Evolutionary conservation across 2,797 vertebrate species (phyloP), one percentile per base, ranked within the genome.

Genomic region (Sebastes cheni): DNA sequence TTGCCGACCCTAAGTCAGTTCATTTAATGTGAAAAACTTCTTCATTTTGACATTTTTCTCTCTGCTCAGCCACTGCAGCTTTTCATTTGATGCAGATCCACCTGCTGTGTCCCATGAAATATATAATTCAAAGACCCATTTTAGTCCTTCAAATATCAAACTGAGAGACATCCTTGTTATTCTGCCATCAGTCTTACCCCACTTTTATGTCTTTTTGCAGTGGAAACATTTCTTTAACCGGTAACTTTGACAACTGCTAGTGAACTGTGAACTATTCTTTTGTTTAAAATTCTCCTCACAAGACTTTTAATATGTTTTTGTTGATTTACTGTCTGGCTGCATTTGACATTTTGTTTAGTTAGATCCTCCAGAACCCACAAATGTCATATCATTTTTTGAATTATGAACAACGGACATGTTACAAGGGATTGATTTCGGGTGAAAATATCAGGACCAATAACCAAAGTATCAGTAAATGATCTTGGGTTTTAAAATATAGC

Each of bases 51-150:
- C 77, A 75, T 76, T 77, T 46, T 88, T 81, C 23, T 52, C 10
- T 73, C 23, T 58, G 30, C 67, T 72, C 59, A 42, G 50, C 20
- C 42, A 39, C 64, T 52, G 75, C 22, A 50, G 62, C n/a, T 30
- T 82, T 77, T 68, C 39, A 71, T 67, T 70, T 65, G 67, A 62
- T 32, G 69, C 69, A 67, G 46, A 80, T 39, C 54, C 67, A 59
- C 69, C 61, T 27, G 67, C 68, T 73, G 71, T 73, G 30, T 80
- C 55, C 67, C 62, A 72, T 75, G 67, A 85, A 82, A 81, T 72
- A 36, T 80, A 66, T 56, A 71, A 82, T 76, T 79, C 52, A 77
- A 75, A 88, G 52, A 62, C 10, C 50, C 13, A 66, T 66, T 84
- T 84, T 36, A 81, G 10, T 52, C 16, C 10, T 81, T 62, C 52